phyloP scores from a whole-genome alignment of 37 sponge, comb jelly and placozoan genomes.

The Eunapius fragilis region DNA sequence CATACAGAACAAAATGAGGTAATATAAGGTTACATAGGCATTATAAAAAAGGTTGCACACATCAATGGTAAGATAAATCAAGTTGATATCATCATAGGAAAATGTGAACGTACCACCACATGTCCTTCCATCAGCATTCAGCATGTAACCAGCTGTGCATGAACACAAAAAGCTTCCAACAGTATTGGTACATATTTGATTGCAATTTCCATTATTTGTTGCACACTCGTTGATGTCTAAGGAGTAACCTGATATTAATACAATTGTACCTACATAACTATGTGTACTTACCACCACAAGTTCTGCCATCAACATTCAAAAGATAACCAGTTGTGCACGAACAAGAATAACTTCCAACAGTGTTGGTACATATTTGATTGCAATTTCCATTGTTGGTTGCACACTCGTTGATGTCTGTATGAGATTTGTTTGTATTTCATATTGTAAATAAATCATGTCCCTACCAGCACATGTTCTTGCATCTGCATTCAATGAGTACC shows the following conservation, averaged over 20 bases:
- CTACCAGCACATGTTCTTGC: background rate
- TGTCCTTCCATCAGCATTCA: slow-evolving; percentile 9
- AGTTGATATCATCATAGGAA: background rate
- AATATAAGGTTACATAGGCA: no score
- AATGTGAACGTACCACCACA: background rate
- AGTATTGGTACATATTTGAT: slow-evolving; percentile 22
- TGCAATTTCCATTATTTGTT: background rate
- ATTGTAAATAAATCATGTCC: background rate
- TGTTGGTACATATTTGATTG: slow-evolving; percentile 37
- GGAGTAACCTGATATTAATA: background rate
- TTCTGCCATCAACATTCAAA: background rate
- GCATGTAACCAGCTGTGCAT: slow-evolving; percentile 12
- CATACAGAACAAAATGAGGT: no score
- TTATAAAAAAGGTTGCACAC: no score
- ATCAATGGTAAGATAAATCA: no score
- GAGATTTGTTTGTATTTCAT: no score
- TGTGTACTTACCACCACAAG: background rate
- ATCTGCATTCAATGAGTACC: slow-evolving; percentile 13
- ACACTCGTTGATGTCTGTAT: slow-evolving; percentile 37
- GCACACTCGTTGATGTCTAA: slow-evolving; percentile 38
- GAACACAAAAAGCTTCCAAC: slow-evolving; percentile 27
- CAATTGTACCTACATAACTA: background rate
- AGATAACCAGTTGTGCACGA: slow-evolving; percentile 16
- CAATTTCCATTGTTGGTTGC: slow-evolving; percentile 31
- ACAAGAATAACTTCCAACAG: slow-evolving; percentile 28